These are phyloP conservation scores for Serilophus lunatus DNA, from an alignment of 2,113 vertebrate genomes.

Conservation along the genomic window DNA sequence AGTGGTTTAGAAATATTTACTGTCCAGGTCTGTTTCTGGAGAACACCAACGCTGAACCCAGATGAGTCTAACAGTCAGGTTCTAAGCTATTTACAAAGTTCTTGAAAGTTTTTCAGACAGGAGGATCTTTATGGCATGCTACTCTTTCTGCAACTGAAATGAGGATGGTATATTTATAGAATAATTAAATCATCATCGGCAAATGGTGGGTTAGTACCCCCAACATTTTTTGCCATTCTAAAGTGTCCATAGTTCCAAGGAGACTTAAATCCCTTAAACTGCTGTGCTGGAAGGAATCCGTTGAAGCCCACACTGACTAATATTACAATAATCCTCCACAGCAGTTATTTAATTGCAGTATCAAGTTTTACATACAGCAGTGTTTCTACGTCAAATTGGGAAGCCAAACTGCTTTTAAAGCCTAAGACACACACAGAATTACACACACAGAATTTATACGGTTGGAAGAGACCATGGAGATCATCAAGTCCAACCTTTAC, in stretches of 20 bases:
- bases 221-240: not conserved
- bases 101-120: not conserved
- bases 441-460: too few species aligned
- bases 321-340: not conserved
- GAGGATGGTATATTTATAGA: not conserved
- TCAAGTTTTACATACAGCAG: fast-evolving
- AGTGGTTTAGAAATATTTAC: not conserved
- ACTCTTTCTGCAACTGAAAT: not conserved
- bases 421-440: too few species aligned
- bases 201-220: not conserved
- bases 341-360: not conserved
- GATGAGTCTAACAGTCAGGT: fast-evolving
- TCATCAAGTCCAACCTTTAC: too few species aligned
- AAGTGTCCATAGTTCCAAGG: not conserved
- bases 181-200: not conserved
- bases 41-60: not conserved
- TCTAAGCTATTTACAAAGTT: not conserved
- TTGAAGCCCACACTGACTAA: not conserved
- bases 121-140: not conserved
- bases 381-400: not conserved
- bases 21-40: not conserved
- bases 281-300: not conserved
- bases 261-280: not conserved
- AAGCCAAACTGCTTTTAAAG: not conserved
- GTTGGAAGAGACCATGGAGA: too few species aligned